These are phyloP conservation scores for Melanotaenia maccullochi DNA, from an alignment of 2,797 vertebrate genomes.

Conservation along the genomic window DNA sequence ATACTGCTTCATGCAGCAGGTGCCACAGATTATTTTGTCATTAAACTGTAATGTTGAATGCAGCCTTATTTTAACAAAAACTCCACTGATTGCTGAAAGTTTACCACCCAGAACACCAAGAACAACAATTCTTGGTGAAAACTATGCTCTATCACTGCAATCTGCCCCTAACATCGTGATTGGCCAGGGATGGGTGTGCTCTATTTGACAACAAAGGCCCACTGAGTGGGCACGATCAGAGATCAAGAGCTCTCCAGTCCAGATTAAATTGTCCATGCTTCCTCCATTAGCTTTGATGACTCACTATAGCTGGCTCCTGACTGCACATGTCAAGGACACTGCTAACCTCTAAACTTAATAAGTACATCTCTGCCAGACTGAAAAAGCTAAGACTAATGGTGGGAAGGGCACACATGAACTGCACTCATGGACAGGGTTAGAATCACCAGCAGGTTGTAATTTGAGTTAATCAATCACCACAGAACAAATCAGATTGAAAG, in stretches of 20 bases:
- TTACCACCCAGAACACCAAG: slow-evolving; percentile 18
- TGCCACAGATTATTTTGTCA: slow-evolving; percentile 25
- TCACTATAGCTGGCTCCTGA: slow-evolving; percentile 73
- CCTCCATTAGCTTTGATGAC: slow-evolving; percentile 79
- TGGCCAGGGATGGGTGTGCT: slow-evolving; percentile 68
- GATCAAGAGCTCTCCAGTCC: slow-evolving; percentile 78
- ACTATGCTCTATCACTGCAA: slow-evolving; percentile 45
- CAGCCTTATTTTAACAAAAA: slow-evolving; percentile 22
- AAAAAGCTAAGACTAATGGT: slow-evolving; percentile 51
- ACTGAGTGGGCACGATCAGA: slow-evolving; percentile 74
- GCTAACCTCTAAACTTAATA: slow-evolving; percentile 78
- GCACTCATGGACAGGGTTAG: slow-evolving; percentile 43
- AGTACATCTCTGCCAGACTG: slow-evolving; percentile 70
- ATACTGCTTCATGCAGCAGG: slow-evolving; percentile 33
- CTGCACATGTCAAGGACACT: slow-evolving; percentile 77
- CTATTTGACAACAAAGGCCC: slow-evolving; percentile 80
- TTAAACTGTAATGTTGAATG: slow-evolving; percentile 30
- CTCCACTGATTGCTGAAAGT: slow-evolving; percentile 21
- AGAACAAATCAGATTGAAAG: slow-evolving; percentile 9
- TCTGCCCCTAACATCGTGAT: slow-evolving; percentile 67
- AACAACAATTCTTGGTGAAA: slow-evolving; percentile 28
- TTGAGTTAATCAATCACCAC: slow-evolving; percentile 24
- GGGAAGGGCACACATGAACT: slow-evolving; percentile 28
- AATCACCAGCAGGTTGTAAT: slow-evolving; percentile 46
- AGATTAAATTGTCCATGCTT: slow-evolving; percentile 82